These are phyloP conservation scores for Amblyopsis rosae DNA, from an alignment of 2,113 vertebrate species.

Conservation along the genomic window DNA sequence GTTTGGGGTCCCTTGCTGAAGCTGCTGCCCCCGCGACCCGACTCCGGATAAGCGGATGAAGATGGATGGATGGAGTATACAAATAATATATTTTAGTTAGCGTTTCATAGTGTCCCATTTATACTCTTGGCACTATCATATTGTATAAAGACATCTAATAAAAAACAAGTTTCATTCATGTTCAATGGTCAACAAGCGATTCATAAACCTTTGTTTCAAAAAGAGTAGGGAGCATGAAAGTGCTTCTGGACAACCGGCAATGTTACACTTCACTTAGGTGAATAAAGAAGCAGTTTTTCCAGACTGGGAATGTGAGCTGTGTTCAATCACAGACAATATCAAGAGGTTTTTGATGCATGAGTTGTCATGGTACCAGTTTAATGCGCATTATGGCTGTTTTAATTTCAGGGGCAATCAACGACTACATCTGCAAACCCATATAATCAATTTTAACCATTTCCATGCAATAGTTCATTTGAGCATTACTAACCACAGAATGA, in stretches of 20 bases:
- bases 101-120: too few species aligned
- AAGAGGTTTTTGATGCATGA: constrained; percentile 61
- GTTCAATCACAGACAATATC: constrained; percentile 63
- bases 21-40: too few species aligned
- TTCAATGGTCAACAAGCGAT: constrained; percentile 49
- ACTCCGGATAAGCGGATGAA: too few species aligned
- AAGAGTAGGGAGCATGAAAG: constrained; percentile 28
- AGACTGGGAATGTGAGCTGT: constrained; percentile 46
- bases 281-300: constrained; percentile 47
- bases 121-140: background rate
- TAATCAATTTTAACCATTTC: background rate
- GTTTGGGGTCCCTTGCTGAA: too few species aligned
- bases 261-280: constrained; percentile 53
- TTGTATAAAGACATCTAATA: background rate
- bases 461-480: constrained; percentile 1
- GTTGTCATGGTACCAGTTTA: constrained; percentile 71
- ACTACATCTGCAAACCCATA: constrained; percentile 36
- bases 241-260: constrained; percentile 44
- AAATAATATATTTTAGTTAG: too few species aligned
- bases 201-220: constrained; percentile 40
- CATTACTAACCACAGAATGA: constrained; percentile 90
- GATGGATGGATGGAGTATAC: too few species aligned
- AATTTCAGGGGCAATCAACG: constrained; percentile 30
- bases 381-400: constrained; percentile 43
- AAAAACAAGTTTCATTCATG: constrained; percentile 22